phyloP scores from a whole-genome alignment of 2,888 invertebrate genomes.

The Atethmia centrago region DNA sequence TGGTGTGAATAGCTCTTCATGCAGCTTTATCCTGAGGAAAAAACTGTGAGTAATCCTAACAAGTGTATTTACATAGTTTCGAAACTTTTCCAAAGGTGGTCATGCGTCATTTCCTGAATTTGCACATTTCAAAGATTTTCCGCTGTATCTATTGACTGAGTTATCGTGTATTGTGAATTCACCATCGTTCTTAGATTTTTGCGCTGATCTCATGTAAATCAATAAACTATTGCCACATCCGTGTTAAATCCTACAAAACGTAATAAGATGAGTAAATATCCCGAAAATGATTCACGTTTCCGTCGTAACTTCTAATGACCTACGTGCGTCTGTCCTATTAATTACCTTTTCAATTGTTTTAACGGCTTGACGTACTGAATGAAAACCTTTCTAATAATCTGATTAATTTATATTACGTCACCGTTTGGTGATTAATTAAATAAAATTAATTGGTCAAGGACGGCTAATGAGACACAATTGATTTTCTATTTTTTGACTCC shows the following conservation, averaged over 20 bases:
- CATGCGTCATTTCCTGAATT: slow-evolving; percentile 11
- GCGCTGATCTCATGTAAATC: slow-evolving; percentile 42
- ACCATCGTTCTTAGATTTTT: slow-evolving; percentile 29
- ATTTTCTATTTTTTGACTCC: too few relatives aligned
- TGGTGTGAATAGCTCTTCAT: neutral
- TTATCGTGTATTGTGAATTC: neutral
- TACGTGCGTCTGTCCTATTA: slow-evolving; percentile 17
- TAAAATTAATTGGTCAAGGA: too few relatives aligned
- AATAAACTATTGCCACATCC: slow-evolving; percentile 22
- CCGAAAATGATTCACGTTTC: slow-evolving; percentile 42
- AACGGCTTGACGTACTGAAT: slow-evolving; percentile 23
- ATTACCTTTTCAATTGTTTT: slow-evolving; percentile 26
- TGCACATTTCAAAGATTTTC: slow-evolving; percentile 1
- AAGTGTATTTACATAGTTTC: neutral
- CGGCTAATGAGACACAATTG: too few relatives aligned
- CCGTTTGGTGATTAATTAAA: neutral
- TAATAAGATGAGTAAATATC: slow-evolving; percentile 18
- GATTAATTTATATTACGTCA: slow-evolving; percentile 20
- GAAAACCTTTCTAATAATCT: slow-evolving; percentile 10
- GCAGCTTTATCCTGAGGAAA: neutral
- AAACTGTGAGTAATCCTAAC: neutral
- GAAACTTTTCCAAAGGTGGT: neutral
- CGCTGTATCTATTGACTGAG: slow-evolving; percentile 16
- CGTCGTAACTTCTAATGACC: slow-evolving; percentile 32
- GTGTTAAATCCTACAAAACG: slow-evolving; percentile 27